Percentiles rank a stretch among this genome's conserved stretches.
These are phyloP conservation scores for Apodemia duryi DNA, from an alignment of 2,888 invertebrate genomes.

Conservation along the genomic window DNA sequence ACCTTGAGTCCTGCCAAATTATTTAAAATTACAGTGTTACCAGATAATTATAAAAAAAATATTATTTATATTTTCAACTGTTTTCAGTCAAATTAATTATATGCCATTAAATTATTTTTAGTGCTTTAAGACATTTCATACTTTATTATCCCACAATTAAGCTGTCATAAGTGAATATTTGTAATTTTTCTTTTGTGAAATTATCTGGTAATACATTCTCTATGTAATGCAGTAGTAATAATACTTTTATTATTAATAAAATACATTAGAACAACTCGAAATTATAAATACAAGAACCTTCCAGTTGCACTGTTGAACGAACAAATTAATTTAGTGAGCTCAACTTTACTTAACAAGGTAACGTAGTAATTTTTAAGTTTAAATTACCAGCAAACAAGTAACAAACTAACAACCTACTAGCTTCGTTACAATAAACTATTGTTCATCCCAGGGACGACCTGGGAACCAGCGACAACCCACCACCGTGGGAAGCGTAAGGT, in stretches of 20 bases:
- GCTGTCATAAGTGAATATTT: neutral
- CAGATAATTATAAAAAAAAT: neutral
- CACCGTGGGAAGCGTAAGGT: too few species aligned
- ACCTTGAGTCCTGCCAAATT: conserved; percentile 2
- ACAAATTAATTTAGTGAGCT: too few species aligned
- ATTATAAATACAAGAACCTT: too few species aligned
- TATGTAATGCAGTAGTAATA: neutral
- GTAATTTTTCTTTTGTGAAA: neutral
- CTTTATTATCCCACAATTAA: neutral
- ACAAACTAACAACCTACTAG: too few species aligned
- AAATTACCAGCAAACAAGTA: too few species aligned
- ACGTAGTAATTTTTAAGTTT: too few species aligned
- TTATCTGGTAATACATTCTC: neutral
- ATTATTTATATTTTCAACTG: neutral
- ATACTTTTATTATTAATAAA: neutral
- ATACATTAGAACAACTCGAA: neutral
- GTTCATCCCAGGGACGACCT: too few species aligned
- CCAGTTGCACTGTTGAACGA: too few species aligned
- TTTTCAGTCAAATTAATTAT: neutral
- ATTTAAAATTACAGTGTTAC: neutral
- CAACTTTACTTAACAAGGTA: too few species aligned
- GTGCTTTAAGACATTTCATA: neutral
- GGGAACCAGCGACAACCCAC: too few species aligned
- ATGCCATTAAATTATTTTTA: neutral
- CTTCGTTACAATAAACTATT: too few species aligned